Conservation (phyloP, 1,140 invertebrate species). For the Aphaenogaster floridana region DNA sequence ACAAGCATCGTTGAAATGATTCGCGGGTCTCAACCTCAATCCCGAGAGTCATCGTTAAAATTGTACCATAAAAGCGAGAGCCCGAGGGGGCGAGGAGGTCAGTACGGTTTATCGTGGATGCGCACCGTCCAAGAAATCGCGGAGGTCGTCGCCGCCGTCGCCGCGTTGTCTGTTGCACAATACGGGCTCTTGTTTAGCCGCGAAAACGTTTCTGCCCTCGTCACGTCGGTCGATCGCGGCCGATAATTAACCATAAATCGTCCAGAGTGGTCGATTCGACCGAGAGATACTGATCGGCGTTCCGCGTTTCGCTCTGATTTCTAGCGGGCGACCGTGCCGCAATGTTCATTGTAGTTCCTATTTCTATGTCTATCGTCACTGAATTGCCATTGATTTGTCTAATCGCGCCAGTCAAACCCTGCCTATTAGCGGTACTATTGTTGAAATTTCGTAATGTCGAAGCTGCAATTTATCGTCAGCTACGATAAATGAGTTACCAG, state of each 20-base stretch:
- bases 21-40: constrained; percentile 68
- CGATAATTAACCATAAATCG: constrained; percentile 81
- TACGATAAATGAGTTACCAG: background rate
- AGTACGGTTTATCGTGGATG: constrained; percentile 38
- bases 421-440: background rate
- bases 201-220: constrained; percentile 40
- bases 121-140: constrained; percentile 53
- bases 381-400: constrained; percentile 21
- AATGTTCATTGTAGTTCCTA: background rate
- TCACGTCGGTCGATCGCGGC: constrained; percentile 31
- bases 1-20: constrained; percentile 65
- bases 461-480: background rate
- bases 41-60: constrained; percentile 58
- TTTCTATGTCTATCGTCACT: background rate
- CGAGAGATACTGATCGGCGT: constrained; percentile 35
- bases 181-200: constrained; percentile 40
- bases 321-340: background rate
- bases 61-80: constrained; percentile 59
- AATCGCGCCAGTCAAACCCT: background rate
- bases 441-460: background rate
- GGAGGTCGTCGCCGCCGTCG: background rate
- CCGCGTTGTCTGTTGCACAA: constrained; percentile 61
- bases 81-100: constrained; percentile 39
- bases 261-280: constrained; percentile 70
- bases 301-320: constrained; percentile 43